Base-by-base conservation (phyloP, 37 sponge, comb jelly and placozoan species). In the Lycopodina hypogea region DNA sequence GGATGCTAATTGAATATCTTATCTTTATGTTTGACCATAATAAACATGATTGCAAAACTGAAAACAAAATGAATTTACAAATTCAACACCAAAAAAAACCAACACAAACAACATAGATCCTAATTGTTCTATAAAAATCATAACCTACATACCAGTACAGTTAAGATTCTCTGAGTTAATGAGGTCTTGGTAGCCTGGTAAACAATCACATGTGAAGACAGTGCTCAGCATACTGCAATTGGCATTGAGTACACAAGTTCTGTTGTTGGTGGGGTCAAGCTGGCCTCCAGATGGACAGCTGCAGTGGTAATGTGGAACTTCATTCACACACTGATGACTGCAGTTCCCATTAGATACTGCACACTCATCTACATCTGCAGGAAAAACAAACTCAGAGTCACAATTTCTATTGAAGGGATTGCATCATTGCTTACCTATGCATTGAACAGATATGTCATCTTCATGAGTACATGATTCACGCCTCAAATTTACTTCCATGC, bases 361-460 rank as follows among this genome's bases (percentile, higher is more conserved):
- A 29, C 82, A 82, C 74, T 82, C 82, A 73, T 82, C 66, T 53
- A 82, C 63, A 63, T 82, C 82, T 82, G 56, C 18, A 67, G 32
- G 17, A 29, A 39, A 21, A 62, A 21, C 9, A 77, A 77, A 77
- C 17, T 12, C 17, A 17, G 17, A 12, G 55, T 53, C 55, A 19
- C 17, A 53, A 12, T 53, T 17, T 53, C 12, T 53, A 19, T 19
- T 53, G 17, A 19, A 53, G 55, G 12, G 17, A 53, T 19, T 19
- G 55, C 17, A 53, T 19, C 55, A 19, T 53, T 21, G 24, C 61
- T 60, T 22, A 60, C 61, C 61, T 6, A 17, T 22, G 24, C 61
- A 60, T n/a, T 60, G 61, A 6, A 60, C 23, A 17, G 61, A 60
- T 26, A 22, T 22, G 24, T 60, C 61, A 17, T 60, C 24, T n/a